Evolutionary conservation across 2,113 vertebrate genomes (phyloP), one percentile per base, ranked within the genome.

Genomic region (Chlamydotis undulata): DNA sequence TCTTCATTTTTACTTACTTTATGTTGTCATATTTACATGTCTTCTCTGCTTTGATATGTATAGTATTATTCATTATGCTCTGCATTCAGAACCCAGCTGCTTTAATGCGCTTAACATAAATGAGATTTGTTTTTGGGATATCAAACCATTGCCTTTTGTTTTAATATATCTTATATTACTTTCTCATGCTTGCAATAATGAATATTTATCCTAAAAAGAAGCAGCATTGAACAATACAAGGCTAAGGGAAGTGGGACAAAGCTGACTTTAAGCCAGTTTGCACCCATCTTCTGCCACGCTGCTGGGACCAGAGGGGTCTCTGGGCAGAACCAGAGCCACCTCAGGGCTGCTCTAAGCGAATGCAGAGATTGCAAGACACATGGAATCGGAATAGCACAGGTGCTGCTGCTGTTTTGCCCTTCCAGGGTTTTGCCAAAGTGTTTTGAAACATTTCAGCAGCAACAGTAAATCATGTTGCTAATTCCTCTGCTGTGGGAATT

Each of bases 41-140:
- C 89, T 84, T 26, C 71, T 86, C 23, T 35, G 9, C 90, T 96
- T 96, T 95, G 79, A 94, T 89, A 77, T 86, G 73, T 97, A 74
- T 85, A 85, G 49, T 81, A 73, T 61, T 97, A 85, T 79, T 91
- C 90, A 92, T 86, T 94, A 68, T 45, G 26, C 28, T 89, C 18
- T 2, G 52, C 41, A 59, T 95, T 94, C 76, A 93, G 57, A 96
- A 89, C 45, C 64, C 69, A 43, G 33, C 52, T 68, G 37, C 77
- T 94, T 94, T 94, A 92, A 97, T 88, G 41, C 97, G 95, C 94
- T 97, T 95, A 95, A 87, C 29, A 23, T 52, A 94, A 96, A 94
- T 93, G 85, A 93, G 89, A 88, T 96, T 97, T 97, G 93, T 25
- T 96, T 95, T 81, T 0, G 5, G 91, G 79, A 82, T 81, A 94